Base-by-base conservation (phyloP, 1,140 invertebrate species). In the Conus ventricosus region DNA sequence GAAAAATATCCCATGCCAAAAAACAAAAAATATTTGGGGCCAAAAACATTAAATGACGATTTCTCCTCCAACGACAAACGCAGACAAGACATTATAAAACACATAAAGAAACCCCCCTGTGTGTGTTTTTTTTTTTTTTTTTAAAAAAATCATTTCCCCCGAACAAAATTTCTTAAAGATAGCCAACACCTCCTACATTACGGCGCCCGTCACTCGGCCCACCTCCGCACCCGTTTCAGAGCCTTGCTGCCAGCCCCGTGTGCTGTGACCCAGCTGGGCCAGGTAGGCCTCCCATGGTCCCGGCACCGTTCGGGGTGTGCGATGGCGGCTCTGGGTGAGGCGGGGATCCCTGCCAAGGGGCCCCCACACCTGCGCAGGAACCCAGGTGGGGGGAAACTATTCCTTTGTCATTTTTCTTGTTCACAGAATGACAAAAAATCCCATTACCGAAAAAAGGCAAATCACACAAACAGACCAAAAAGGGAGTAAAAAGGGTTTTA, bases 121-220 rank as follows among this genome's bases (percentile, higher is more conserved):
- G 39, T 39, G 39, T n/a, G n/a, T n/a, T n/a, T n/a, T n/a, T n/a
- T n/a, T n/a, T n/a, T n/a, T n/a, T 39, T 39, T 39, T 39, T 39
- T 39, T 39, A 39, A 39, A 39, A 39, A 39, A 39, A 86, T 92
- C 90, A 98, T 96, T 98, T 98, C n/a, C n/a, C 88, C 98, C 98
- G 94, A 98, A n/a, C 98, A 98, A 96, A 98, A 98, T 88, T 97
- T 96, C 95, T 96, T 96, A 94, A 98, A 98, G 90, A 98, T 97
- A 75, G 97, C 97, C 67, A 98, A 95, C 92, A 98, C 96, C 90
- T 98, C 96, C 94, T 98, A 97, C 10, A 97, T 96, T 86, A 98
- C 96, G 92, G 96, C 96, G 2, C 98, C 97, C 54, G 97, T 97
- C 88, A 98, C 97, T 93, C 96, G 96, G 53, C 97, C 97, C 75